phyloP scores from a whole-genome alignment of 2,113 vertebrate species.

The Podarcis muralis region DNA sequence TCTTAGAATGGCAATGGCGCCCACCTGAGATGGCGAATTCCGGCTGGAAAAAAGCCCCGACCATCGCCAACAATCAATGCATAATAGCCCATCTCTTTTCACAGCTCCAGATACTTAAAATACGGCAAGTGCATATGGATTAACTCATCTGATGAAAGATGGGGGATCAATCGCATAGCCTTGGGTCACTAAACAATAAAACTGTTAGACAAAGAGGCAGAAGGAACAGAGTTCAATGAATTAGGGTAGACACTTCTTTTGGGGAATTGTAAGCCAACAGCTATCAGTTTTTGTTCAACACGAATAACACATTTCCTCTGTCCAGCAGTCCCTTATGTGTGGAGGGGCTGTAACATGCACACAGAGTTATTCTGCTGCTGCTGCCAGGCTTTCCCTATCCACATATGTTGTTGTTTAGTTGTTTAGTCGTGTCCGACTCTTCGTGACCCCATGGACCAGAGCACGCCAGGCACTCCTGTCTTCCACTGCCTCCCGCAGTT shows the following conservation, averaged over 20 bases:
- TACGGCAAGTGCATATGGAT: neutral
- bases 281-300: neutral
- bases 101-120: neutral
- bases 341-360: neutral
- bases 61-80: too few relatives aligned
- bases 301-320: neutral
- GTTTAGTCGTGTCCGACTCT: too few relatives aligned
- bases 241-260: neutral
- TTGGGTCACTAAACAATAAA: neutral
- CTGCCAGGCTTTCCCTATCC: neutral
- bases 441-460: too few relatives aligned
- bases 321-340: neutral
- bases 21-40: too few relatives aligned
- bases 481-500: too few relatives aligned
- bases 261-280: neutral
- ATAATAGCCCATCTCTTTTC: too few relatives aligned
- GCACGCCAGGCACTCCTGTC: too few relatives aligned
- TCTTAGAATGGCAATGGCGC: too few relatives aligned
- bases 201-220: neutral
- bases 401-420: too few relatives aligned
- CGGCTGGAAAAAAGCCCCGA: too few relatives aligned
- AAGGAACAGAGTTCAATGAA: constrained; percentile 7
- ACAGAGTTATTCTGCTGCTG: too few relatives aligned
- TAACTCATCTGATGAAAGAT: neutral
- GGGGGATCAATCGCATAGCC: neutral